phyloP scores from a whole-genome alignment of 2,888 invertebrate genomes.

The Euzetes globulus region DNA sequence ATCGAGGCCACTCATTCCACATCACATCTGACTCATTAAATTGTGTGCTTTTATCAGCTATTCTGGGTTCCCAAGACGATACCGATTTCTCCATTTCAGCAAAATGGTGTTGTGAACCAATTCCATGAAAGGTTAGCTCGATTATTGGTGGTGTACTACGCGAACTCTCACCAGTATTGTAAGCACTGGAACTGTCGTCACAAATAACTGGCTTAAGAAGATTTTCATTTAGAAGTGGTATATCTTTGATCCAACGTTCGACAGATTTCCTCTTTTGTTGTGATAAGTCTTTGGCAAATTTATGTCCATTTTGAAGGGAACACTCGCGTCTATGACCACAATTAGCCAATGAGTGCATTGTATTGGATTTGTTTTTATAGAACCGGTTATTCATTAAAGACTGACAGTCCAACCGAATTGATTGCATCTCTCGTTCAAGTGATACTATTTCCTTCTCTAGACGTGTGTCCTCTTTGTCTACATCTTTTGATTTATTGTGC shows the following conservation, averaged over 20 bases:
- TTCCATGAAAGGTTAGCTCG: slow-evolving; percentile 49
- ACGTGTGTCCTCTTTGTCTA: no score
- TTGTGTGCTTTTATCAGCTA: neutral
- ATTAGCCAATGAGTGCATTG: neutral
- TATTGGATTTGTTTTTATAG: slow-evolving; percentile 1
- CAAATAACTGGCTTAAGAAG: slow-evolving; percentile 44
- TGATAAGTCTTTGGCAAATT: neutral
- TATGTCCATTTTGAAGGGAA: no score
- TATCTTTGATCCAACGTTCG: slow-evolving; percentile 40
- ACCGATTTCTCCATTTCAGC: no score
- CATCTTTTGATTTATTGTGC: no score
- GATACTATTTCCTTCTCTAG: slow-evolving; percentile 47
- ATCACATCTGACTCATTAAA: neutral
- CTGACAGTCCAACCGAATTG: slow-evolving; percentile 54
- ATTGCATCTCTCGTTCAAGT: slow-evolving; percentile 56
- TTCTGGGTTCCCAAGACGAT: neutral
- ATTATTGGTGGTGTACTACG: slow-evolving; percentile 58
- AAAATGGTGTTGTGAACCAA: no score
- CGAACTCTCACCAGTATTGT: slow-evolving; percentile 68
- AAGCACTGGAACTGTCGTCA: slow-evolving; percentile 62
- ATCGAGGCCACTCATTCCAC: neutral
- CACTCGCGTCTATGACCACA: no score
- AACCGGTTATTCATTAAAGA: slow-evolving; percentile 11
- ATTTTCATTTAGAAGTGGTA: neutral
- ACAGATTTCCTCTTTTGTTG: slow-evolving; percentile 41